These are phyloP conservation scores for Poeciliopsis turrubarensis DNA, from an alignment of 2,113 vertebrate genomes.

Conservation along the genomic window DNA sequence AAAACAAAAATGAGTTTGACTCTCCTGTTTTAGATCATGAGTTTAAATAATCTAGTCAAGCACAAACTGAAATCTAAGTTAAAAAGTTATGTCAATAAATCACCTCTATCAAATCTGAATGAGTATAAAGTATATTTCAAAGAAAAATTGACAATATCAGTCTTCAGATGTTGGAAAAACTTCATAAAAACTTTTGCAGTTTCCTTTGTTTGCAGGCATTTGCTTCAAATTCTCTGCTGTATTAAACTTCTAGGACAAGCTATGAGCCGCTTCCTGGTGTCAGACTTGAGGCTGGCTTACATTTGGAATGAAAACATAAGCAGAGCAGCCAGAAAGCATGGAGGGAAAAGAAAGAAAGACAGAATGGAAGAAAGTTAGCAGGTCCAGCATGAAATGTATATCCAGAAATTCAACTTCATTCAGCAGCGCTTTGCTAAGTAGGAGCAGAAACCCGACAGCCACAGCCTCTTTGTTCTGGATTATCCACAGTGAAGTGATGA, in stretches of 20 bases:
- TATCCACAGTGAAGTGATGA: slow-evolving; percentile 41
- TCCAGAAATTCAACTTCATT: neutral
- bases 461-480: slow-evolving; percentile 48
- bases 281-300: neutral
- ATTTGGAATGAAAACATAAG: slow-evolving; percentile 30
- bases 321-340: slow-evolving; percentile 9
- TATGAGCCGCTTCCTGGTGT: neutral
- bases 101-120: too few relatives aligned
- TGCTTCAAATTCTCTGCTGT: slow-evolving; percentile 7
- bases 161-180: too few relatives aligned
- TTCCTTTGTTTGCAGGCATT: neutral
- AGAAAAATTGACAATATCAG: too few relatives aligned
- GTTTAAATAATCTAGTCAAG: neutral
- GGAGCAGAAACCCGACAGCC: slow-evolving; percentile 34
- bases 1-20: too few relatives aligned
- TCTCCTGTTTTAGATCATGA: neutral
- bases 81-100: too few relatives aligned
- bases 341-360: slow-evolving; percentile 9
- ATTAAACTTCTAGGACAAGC: slow-evolving; percentile 3
- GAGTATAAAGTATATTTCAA: too few relatives aligned
- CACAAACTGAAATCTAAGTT: too few relatives aligned
- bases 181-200: neutral
- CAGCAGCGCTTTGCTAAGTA: neutral
- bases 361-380: neutral
- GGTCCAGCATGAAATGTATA: neutral